Evolutionary conservation across 2,888 invertebrate species (phyloP), one percentile per base, ranked within the genome.

Genomic region (Tiliacea aurago): DNA sequence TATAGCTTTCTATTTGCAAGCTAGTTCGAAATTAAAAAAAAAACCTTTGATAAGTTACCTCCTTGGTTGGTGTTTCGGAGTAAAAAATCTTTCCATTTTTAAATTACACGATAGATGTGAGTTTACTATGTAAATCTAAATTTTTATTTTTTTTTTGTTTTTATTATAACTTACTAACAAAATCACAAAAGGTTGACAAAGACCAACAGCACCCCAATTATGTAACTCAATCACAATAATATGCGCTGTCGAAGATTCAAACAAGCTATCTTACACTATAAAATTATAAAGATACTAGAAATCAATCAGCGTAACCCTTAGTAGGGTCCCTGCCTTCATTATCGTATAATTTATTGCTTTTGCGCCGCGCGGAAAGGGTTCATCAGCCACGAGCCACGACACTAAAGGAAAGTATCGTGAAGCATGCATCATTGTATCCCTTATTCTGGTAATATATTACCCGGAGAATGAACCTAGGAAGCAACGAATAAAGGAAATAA

Each of bases 341-440:
- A 90, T 82, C 45, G 76, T 70, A 87, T 92, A 91, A 92, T 91
- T 91, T 92, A 92, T 92, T 87, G 87, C 90, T 83, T 85, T 84
- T 84, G 74, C 84, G 79, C 83, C 72, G 70, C 79, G 83, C 72
- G 78, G 85, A 87, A 91, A 87, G 90, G 90, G 91, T 91, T 89
- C 90, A 87, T 91, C 88, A 89, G 78, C 81, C 83, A 78, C 69
- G 78, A 89, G 70, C 81, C 85, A 78, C 70, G 78, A 87, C 84
- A 80, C 61, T 73, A 74, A 75, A 84, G 73, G 73, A 79, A 81
- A 78, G 80, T 84, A 86, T 81, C 63, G 73, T 71, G 67, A 72
- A 82, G 61, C 75, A 70, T 70, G 70, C 70, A 86, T 86, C 78
- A 82, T 87, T 86, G 64, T 82, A 76, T 80, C 81, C 78, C 69